These are phyloP conservation scores for Drosophila differens DNA, from an alignment of 2,888 invertebrate genomes.

Conservation along the genomic window DNA sequence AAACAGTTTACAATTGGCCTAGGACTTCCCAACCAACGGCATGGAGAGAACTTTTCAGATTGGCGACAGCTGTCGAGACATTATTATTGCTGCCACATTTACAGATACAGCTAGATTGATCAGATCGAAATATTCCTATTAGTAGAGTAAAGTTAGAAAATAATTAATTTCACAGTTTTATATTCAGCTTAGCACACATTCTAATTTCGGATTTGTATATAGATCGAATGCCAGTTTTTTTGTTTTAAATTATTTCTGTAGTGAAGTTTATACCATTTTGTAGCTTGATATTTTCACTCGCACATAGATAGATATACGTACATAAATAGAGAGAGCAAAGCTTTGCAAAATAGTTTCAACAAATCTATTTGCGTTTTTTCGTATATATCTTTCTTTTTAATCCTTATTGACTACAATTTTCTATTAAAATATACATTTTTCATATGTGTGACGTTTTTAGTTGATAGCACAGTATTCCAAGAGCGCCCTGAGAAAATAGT, in stretches of 20 bases:
- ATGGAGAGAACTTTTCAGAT: neutral
- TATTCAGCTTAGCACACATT: neutral
- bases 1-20: constrained; percentile 2
- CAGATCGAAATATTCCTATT: constrained; percentile 2
- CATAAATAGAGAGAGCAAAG: neutral
- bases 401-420: neutral
- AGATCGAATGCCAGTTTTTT: neutral
- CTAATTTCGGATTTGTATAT: neutral
- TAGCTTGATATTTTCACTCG: neutral
- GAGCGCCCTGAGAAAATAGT: too few species aligned
- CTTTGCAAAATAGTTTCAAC: neutral
- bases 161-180: neutral
- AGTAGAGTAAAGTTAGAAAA: neutral
- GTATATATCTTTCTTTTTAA: neutral
- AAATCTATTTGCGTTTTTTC: neutral
- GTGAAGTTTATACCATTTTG: neutral
- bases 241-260: neutral
- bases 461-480: neutral
- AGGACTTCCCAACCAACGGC: neutral
- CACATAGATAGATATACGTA: neutral
- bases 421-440: neutral
- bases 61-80: neutral
- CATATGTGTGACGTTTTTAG: neutral
- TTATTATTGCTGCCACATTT: constrained; percentile 1
- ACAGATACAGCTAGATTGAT: constrained; percentile 1